Percentiles rank a stretch among this genome's conserved stretches.
Evolutionary conservation across 2,113 vertebrate genomes (phyloP).

Genomic region (Salvator merianae): DNA sequence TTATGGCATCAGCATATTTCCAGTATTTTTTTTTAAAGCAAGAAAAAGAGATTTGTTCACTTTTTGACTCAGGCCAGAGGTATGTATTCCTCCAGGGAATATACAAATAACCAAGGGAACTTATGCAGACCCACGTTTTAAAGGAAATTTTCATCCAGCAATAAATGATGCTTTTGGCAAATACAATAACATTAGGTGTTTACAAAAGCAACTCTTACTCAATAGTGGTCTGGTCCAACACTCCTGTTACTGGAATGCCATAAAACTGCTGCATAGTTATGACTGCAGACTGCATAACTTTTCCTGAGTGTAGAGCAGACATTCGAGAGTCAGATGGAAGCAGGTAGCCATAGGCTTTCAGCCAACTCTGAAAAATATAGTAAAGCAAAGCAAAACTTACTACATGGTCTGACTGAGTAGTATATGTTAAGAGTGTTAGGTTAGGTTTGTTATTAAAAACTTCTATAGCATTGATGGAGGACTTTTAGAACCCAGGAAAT

Average conservation of each 20-base stretch:
- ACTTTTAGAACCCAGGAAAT: no score
- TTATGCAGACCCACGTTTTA: not conserved
- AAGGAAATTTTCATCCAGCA: not conserved
- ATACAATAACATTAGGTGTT: not conserved
- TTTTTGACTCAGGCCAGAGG: not conserved
- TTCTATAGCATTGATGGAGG: no score
- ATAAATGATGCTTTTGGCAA: not conserved
- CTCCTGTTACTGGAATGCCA: conserved; percentile 88
- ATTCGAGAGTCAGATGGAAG: conserved; percentile 84
- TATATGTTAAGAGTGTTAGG: not conserved
- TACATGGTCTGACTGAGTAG: not conserved
- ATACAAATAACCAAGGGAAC: not conserved
- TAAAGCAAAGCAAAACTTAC: conserved; percentile 33
- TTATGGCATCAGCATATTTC: not conserved
- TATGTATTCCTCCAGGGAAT: not conserved
- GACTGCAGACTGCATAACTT: conserved; percentile 89
- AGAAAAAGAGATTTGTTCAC: not conserved
- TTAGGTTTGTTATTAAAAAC: not conserved
- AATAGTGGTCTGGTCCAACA: conserved; percentile 88
- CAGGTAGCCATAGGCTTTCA: conserved; percentile 91
- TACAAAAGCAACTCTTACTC: conserved; percentile 78
- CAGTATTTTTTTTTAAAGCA: conserved; percentile 3
- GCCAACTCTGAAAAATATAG: conserved; percentile 82
- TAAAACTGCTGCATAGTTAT: conserved; percentile 93
- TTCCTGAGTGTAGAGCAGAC: conserved; percentile 86